Evolutionary conservation across 2,797 vertebrate genomes (phyloP).

Genomic region (Anolis apletophallus): DNA sequence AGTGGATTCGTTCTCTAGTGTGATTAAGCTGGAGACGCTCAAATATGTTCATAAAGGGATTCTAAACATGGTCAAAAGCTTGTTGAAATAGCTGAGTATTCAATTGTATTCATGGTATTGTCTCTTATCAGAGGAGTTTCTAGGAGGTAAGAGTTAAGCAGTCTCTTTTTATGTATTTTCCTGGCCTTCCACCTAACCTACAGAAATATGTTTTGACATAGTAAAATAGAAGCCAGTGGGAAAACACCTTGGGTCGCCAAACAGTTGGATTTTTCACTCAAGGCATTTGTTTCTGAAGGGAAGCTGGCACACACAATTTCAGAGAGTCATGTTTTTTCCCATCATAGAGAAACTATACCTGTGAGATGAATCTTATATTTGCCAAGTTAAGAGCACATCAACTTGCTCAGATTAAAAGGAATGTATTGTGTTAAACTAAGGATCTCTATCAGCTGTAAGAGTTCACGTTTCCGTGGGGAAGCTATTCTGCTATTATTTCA

Average conservation of each 20-base stretch:
- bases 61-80: no score
- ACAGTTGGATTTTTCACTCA: background rate
- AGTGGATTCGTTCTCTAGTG: no score
- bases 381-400: background rate
- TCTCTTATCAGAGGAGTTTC: no score
- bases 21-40: no score
- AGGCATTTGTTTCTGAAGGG: background rate
- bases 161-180: background rate
- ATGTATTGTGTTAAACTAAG: slow-evolving; percentile 1
- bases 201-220: background rate
- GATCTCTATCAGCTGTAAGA: slow-evolving; percentile 2
- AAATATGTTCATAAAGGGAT: no score
- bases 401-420: background rate
- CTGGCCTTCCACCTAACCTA: background rate
- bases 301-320: background rate
- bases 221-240: background rate
- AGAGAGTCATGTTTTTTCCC: background rate
- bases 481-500: background rate
- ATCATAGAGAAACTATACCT: background rate
- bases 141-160: background rate
- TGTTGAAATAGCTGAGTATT: no score
- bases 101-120: no score
- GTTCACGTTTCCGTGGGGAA: background rate
- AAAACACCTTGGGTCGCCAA: background rate
- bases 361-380: background rate